Evolutionary conservation across 2,888 invertebrate species (phyloP), one percentile per base, ranked within the genome.

Genomic region (Drosophila recens): DNA sequence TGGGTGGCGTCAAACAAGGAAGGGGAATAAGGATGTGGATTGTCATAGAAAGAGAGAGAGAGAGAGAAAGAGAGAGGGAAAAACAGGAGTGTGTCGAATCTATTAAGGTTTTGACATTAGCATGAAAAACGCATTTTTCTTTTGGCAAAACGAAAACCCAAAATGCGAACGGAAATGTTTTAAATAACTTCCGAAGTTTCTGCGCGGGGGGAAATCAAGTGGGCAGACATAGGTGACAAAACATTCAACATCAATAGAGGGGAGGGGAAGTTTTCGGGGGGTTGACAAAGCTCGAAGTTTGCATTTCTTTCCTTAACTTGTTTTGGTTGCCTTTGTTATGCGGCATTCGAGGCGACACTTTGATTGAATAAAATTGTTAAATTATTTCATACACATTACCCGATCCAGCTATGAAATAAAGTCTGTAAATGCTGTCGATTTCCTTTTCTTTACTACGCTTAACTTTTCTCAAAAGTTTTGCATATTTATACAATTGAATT

Each of bases 111-210:
- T 79, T 81, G 90, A 83, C 80, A 87, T 87, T 87, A 87, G 87
- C 87, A 87, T 87, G 90, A 89, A 87, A 87, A 87, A 87, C 87
- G 75, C 86, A 87, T 87, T 87, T 89, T 80, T 87, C 90, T 87
- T 79, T 82, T 78, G 43, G 38, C 61, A 77, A 79, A 56, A 48
- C 40, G 49, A 42, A 74, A 74, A 58, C 45, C 67, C 48, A 36
- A 66, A 63, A 59, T 65, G 34, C 69, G 58, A 76, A 56, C 75
- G 77, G 77, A 80, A 80, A 75, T 71, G 68, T 58, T 74, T 82
- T 81, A 82, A 81, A 81, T 82, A 82, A 81, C 79, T 81, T 79
- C 63, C 57, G 63, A 78, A 80, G 54, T 73, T 75, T 59, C 43
- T 38, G 27, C 45, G 17, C 15, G 23, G 42, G 10, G 20, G 20